These are phyloP conservation scores for Bombus polaris DNA, from an alignment of 1,140 invertebrate species.

Conservation along the genomic window DNA sequence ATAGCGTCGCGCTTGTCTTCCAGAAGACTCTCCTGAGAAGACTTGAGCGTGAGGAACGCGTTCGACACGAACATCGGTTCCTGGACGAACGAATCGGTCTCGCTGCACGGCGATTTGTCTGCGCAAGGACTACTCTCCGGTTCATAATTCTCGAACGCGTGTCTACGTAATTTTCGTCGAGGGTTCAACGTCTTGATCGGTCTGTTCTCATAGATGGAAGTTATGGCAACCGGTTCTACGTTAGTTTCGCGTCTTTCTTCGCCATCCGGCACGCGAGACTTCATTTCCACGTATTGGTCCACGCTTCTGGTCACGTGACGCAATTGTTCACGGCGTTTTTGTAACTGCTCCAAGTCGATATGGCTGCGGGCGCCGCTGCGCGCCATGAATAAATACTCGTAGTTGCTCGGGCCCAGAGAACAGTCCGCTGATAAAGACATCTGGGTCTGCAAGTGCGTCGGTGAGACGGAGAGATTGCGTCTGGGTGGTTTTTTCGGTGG, in stretches of 20 bases:
- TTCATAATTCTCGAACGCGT: constrained; percentile 86
- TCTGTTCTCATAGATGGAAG: constrained; percentile 88
- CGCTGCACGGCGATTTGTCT: constrained; percentile 82
- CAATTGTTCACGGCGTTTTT: constrained; percentile 84
- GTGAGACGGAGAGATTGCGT: constrained; percentile 92
- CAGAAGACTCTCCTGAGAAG: constrained; percentile 86
- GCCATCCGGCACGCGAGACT: constrained; percentile 82
- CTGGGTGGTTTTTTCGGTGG: constrained; percentile 94
- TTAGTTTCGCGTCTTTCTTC: constrained; percentile 78
- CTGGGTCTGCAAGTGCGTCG: constrained; percentile 85
- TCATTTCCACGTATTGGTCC: constrained; percentile 90
- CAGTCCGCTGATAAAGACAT: constrained; percentile 84
- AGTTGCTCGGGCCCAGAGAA: constrained; percentile 81
- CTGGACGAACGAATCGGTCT: constrained; percentile 73
- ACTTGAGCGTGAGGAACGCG: constrained; percentile 85
- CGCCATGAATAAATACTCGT: constrained; percentile 86
- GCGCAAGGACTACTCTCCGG: constrained; percentile 77
- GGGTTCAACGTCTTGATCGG: constrained; percentile 89
- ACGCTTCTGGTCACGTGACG: constrained; percentile 87
- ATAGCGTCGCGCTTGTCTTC: constrained; percentile 82
- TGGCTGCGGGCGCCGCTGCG: constrained; percentile 85
- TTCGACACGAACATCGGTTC: constrained; percentile 84
- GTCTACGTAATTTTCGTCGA: constrained; percentile 86
- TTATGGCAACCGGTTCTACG: constrained; percentile 88
- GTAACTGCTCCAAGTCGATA: constrained; percentile 87